Evolutionary conservation across 2,797 vertebrate genomes (phyloP).

Genomic region (Alcedo atthis): DNA sequence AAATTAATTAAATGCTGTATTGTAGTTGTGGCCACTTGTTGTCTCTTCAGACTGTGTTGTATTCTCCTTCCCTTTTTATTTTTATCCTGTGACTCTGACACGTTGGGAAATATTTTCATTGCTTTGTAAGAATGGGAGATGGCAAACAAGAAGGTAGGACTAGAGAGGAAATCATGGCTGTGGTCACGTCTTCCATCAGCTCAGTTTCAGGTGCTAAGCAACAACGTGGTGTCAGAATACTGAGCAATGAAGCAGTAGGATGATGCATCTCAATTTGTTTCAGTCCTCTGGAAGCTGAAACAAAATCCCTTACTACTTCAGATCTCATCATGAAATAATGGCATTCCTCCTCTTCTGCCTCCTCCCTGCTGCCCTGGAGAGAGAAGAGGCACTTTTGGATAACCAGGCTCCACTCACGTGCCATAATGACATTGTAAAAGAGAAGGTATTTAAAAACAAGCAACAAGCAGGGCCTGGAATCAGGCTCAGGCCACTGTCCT

Average conservation of each 20-base stretch:
- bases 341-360: background rate
- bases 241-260: background rate
- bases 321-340: background rate
- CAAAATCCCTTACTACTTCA: background rate
- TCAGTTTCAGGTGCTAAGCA: background rate
- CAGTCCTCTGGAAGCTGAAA: background rate
- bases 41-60: background rate
- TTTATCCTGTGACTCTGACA: background rate
- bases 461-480: background rate
- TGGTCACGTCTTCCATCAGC: background rate
- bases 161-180: background rate
- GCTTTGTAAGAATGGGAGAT: background rate
- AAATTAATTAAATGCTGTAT: background rate
- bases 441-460: background rate
- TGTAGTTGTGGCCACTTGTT: background rate
- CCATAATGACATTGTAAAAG: background rate
- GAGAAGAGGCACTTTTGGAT: background rate
- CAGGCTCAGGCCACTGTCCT: background rate
- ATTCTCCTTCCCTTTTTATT: background rate
- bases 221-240: background rate
- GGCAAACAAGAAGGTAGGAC: background rate
- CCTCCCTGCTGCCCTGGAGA: background rate
- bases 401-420: background rate
- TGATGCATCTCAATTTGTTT: constrained; percentile 22
- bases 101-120: background rate